Evolutionary conservation across 2,113 vertebrate genomes (phyloP), one percentile per base, ranked within the genome.

Genomic region (Cyprinodon brontotheroides): DNA sequence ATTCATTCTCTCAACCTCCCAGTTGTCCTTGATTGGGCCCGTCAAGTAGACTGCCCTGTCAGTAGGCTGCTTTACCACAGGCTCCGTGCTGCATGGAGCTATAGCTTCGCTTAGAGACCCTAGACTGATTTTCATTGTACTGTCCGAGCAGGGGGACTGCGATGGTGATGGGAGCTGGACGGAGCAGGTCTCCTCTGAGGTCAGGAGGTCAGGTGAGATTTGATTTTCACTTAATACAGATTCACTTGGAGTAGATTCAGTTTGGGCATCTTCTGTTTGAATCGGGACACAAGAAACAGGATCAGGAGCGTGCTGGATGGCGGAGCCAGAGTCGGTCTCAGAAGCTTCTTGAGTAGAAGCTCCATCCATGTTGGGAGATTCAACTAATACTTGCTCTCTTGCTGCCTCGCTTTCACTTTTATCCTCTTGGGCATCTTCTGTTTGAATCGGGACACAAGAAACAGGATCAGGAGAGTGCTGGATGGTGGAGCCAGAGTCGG

Each of bases 31-130:
- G 4, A 74, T 71, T n/a, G 68, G 60, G 65, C 88, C 87, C 0
- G 68, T 87, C 73, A 91, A 14, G 76, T 91, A 91, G 9, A 91
- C 68, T 0, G 90, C 90, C 78, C 82, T 85, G 81, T 91, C 89
- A 0, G 78, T 86, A 22, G n/a, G 72, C 66, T 57, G 65, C 75
- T 72, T 77, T 1, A 20, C 43, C 43, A 1, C 53, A 63, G 70
- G 6, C 22, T 60, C 36, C 1, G 13, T 3, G 4, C 70, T 71
- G 50, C n/a, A 53, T 11, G 63, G 61, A 12, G 75, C 11, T 4
- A 90, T 59, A 0, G 68, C 87, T 40, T 87, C 64, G 11, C 69
- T 89, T 0, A 90, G 79, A 8, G 68, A 64, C 15, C 68, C 82
- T 0, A 90, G 84, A 61, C 77, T 84, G 53, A 88, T 72, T 77